Evolutionary conservation across 2,113 vertebrate genomes (phyloP).

Genomic region (Ciconia maguari): DNA sequence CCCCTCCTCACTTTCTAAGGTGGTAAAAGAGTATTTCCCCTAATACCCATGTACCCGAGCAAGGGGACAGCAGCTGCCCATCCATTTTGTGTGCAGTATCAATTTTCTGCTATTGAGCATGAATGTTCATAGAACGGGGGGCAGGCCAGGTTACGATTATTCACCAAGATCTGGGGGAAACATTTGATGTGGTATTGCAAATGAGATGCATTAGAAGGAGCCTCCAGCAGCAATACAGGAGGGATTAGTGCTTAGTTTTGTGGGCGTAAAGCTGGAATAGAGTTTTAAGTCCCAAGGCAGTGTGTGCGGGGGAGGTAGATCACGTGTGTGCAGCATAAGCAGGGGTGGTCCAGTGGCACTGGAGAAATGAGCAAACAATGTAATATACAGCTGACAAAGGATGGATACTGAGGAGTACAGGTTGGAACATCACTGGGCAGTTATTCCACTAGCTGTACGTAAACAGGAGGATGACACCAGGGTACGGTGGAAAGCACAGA

Average conservation of each 20-base stretch:
- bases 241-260: not conserved
- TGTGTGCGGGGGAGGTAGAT: fast-evolving
- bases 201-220: not conserved
- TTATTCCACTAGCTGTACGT: not conserved
- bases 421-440: not conserved
- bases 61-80: not conserved
- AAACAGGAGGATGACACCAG: not conserved
- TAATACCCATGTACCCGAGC: not conserved
- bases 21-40: not conserved
- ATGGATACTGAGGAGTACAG: not conserved
- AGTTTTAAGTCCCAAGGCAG: not conserved
- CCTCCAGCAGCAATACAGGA: not conserved
- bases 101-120: not conserved
- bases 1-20: not conserved
- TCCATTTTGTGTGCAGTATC: not conserved
- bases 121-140: not conserved
- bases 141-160: not conserved
- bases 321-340: not conserved
- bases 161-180: not conserved
- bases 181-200: not conserved
- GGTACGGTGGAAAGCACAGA: not conserved
- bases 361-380: not conserved
- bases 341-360: fast-evolving
- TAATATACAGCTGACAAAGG: not conserved
- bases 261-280: not conserved